phyloP scores from a whole-genome alignment of 2,888 invertebrate species.

The Noctua janthina region DNA sequence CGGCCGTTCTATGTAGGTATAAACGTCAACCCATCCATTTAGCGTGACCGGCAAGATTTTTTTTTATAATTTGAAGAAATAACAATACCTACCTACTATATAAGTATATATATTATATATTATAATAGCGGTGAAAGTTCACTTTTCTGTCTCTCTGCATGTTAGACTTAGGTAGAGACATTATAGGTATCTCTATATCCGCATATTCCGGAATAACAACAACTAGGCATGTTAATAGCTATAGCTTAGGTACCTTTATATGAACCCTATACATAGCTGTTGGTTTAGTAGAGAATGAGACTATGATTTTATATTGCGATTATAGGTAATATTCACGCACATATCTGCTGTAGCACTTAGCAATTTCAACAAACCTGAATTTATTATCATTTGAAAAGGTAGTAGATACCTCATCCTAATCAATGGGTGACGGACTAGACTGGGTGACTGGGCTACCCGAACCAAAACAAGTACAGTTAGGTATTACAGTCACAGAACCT shows the following conservation, averaged over 20 bases:
- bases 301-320: neutral
- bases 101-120: neutral
- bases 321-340: neutral
- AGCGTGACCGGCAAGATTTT: neutral
- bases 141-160: neutral
- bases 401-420: neutral
- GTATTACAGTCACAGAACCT: neutral
- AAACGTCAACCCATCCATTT: neutral
- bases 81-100: neutral
- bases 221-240: neutral
- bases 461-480: constrained; percentile 4
- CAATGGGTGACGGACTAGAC: neutral
- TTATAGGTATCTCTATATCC: neutral
- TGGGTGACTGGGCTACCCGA: neutral
- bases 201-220: neutral
- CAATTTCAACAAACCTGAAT: neutral
- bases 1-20: neutral
- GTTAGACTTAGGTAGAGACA: neutral
- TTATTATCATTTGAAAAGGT: neutral
- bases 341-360: neutral
- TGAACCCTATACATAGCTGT: neutral
- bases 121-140: neutral
- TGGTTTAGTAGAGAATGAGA: neutral
- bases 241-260: neutral
- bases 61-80: neutral